These are phyloP conservation scores for Conger conger DNA, from an alignment of 2,113 vertebrate genomes.

Conservation along the genomic window DNA sequence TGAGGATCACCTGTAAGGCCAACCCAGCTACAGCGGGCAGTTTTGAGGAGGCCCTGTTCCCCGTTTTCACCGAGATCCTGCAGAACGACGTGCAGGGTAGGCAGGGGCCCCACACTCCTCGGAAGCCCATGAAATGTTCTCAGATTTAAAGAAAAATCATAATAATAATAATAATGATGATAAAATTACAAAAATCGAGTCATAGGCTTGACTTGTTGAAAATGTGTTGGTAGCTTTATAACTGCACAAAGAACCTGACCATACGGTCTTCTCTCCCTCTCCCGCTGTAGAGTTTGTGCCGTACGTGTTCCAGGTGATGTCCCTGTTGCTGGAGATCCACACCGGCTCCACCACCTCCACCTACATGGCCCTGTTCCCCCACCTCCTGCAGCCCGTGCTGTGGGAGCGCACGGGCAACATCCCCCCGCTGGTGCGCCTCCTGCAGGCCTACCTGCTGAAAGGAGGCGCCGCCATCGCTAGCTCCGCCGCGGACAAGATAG, in stretches of 20 bases:
- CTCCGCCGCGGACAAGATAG: conserved; percentile 90
- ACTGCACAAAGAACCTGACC: no score
- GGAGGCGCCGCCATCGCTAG: conserved; percentile 82
- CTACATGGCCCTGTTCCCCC: conserved; percentile 95
- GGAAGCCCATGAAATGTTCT: neutral
- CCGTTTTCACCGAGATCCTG: conserved; percentile 96
- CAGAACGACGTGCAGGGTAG: conserved; percentile 96
- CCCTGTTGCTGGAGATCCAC: conserved; percentile 94
- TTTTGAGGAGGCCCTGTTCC: conserved; percentile 95
- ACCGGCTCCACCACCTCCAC: conserved; percentile 82
- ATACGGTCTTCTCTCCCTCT: neutral
- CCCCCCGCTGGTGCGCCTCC: conserved; percentile 90
- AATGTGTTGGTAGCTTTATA: no score
- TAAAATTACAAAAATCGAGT: no score
- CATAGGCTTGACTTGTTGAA: no score
- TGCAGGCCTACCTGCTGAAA: conserved; percentile 91
- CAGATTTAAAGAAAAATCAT: neutral
- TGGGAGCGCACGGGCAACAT: conserved; percentile 97
- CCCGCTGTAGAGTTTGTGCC: conserved; percentile 87
- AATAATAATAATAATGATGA: no score
- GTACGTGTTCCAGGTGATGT: conserved; percentile 99
- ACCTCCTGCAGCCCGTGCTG: conserved; percentile 90
- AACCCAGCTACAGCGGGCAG: conserved; percentile 84
- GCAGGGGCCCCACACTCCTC: neutral
- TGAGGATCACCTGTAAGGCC: conserved; percentile 94